Evolutionary conservation across 2,113 vertebrate species (phyloP), one percentile per base, ranked within the genome.

Genomic region (Zosterops lateralis): DNA sequence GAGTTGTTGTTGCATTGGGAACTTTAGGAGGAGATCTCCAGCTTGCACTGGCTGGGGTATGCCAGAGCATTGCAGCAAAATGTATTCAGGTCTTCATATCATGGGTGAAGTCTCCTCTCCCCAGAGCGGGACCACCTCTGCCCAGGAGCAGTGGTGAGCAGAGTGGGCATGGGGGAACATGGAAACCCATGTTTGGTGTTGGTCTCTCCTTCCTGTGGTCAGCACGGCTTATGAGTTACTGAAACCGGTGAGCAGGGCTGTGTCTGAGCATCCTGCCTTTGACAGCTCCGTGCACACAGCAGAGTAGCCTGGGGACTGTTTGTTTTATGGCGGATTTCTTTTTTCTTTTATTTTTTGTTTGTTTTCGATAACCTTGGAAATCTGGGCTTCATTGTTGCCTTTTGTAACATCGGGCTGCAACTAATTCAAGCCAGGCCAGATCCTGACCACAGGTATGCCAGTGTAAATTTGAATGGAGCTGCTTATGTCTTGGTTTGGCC

Each of bases 381-480:
- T 95, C 90, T 93, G 86, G 93, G 61, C 90, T 89, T 74, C 0
- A 1, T 92, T 83, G 84, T 85, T 89, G 91, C 87, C 91, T 95
- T 95, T 90, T 96, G 93, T 80, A 91, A 93, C 15, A 12, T 83
- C 93, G 81, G 78, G 53, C 92, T 82, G 85, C 61, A 19, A 38
- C 85, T 96, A 96, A 97, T 96, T 96, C 87, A 92, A 96, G 96
- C 84, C 95, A 95, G 93, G 94, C 91, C 91, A 94, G 91, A 95
- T 93, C 51, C 94, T 94, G 96, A 94, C 96, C 96, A 87, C 95
- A 97, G 95, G 94, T 94, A 97, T 95, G 94, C 85, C 87, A 94
- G 85, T 90, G 91, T 95, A 94, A 95, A 95, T 95, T 94, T 95
- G 94, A 94, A 95, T 91, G 90, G 93, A 95, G 92, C 56, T 50